Percentiles rank a stretch among this genome's conserved stretches.
phyloP scores from a whole-genome alignment of 2,888 invertebrate genomes.

The Beris chalybata region DNA sequence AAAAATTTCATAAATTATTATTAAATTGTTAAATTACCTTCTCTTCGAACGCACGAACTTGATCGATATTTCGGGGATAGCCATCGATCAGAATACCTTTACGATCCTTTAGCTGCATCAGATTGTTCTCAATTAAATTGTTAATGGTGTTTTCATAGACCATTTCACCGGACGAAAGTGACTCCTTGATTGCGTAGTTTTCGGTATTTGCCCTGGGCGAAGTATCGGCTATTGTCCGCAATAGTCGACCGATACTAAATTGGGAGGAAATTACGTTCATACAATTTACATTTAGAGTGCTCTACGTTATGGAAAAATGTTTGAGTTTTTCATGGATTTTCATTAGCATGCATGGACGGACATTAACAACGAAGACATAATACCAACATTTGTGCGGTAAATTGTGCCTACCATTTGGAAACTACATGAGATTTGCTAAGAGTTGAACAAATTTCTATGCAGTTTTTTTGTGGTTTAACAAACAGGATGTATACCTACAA shows the following conservation, averaged over 20 bases:
- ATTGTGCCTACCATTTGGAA: no score
- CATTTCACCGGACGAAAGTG: slow-evolving; percentile 79
- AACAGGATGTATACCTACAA: no score
- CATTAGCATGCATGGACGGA: no score
- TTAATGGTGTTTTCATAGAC: slow-evolving; percentile 77
- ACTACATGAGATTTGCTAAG: no score
- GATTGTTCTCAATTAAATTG: slow-evolving; percentile 71
- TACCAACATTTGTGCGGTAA: no score
- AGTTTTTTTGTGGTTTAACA: no score
- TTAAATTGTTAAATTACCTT: slow-evolving; percentile 64
- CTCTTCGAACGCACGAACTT: slow-evolving; percentile 84
- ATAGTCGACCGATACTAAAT: slow-evolving; percentile 71
- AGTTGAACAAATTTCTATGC: no score
- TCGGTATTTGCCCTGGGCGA: slow-evolving; percentile 65
- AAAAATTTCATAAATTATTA: background rate
- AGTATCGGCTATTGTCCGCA: slow-evolving; percentile 73
- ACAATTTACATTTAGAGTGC: background rate
- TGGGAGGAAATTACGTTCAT: background rate
- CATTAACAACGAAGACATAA: no score
- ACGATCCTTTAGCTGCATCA: slow-evolving; percentile 63
- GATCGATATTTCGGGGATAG: slow-evolving; percentile 87
- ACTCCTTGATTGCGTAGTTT: slow-evolving; percentile 67
- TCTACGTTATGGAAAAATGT: background rate
- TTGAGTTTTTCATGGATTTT: background rate
- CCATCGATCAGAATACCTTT: slow-evolving; percentile 91